Evolutionary conservation across 2,888 invertebrate genomes (phyloP).

Genomic region (Crematogaster levior): DNA sequence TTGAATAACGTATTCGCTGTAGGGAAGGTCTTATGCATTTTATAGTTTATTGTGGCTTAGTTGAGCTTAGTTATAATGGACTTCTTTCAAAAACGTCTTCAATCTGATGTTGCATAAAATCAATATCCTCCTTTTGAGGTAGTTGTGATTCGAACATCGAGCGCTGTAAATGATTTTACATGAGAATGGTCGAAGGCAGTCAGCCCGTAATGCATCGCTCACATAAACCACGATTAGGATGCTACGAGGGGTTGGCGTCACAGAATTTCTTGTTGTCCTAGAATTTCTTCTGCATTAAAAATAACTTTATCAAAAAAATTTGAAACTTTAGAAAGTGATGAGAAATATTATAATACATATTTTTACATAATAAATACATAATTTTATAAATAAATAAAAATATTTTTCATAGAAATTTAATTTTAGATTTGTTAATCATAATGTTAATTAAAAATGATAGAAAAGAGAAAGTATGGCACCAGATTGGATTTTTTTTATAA

Average conservation of each 20-base stretch:
- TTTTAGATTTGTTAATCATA: background rate
- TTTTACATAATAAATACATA: background rate
- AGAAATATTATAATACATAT: background rate
- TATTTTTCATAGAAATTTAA: background rate
- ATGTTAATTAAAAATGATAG: background rate
- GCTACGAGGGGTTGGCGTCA: slow-evolving; percentile 16
- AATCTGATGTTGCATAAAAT: slow-evolving; percentile 67
- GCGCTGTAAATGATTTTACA: slow-evolving; percentile 78
- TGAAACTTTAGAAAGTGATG: background rate
- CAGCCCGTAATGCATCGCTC: slow-evolving; percentile 77
- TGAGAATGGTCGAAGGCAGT: slow-evolving; percentile 75
- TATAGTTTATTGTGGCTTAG: slow-evolving; percentile 85
- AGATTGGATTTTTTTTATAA: background rate
- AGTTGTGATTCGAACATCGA: slow-evolving; percentile 22
- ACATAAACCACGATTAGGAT: slow-evolving; percentile 75
- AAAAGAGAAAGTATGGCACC: background rate
- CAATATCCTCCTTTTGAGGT: slow-evolving; percentile 70
- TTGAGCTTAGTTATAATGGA: slow-evolving; percentile 79
- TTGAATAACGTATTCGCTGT: slow-evolving; percentile 43
- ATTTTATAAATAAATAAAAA: too few relatives aligned
- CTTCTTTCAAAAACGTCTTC: slow-evolving; percentile 76
- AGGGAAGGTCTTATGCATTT: slow-evolving; percentile 78
- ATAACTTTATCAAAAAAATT: background rate
- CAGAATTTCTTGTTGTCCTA: too few relatives aligned
- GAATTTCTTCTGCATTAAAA: background rate